These are phyloP conservation scores for Macrobrachium nipponense DNA, from an alignment of 1,140 invertebrate species.

Conservation along the genomic window DNA sequence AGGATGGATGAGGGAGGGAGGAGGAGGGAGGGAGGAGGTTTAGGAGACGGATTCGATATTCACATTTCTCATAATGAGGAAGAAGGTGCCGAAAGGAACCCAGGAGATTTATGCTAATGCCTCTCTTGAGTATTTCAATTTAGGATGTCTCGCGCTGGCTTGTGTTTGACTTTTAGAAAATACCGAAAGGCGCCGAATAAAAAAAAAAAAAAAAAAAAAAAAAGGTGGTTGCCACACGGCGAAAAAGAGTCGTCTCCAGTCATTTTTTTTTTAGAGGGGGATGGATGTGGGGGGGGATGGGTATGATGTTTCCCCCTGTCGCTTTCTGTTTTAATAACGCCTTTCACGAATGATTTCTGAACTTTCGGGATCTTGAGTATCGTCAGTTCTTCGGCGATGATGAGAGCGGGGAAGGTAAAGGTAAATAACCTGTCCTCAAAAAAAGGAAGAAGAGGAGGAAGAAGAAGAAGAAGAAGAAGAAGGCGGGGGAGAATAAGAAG, in stretches of 20 bases:
- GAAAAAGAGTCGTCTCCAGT: not conserved
- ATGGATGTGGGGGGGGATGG: no score
- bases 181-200: constrained; percentile 9
- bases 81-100: constrained; percentile 36
- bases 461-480: not conserved
- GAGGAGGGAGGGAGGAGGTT: not conserved
- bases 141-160: constrained; percentile 39
- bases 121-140: constrained; percentile 52
- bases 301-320: no score
- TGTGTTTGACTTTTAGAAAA: constrained; percentile 55
- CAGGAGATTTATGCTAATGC: constrained; percentile 50
- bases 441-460: not conserved
- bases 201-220: no score
- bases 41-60: not conserved
- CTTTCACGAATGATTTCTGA: no score
- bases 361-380: no score
- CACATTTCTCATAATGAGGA: constrained; percentile 42
- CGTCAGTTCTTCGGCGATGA: no score
- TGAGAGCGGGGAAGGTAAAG: not conserved
- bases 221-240: not conserved
- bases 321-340: no score
- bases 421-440: not conserved
- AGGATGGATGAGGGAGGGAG: not conserved
- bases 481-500: not conserved
- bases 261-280: no score